Conservation (phyloP, 2,797 vertebrate species). For the Kryptopterus vitreolus region DNA sequence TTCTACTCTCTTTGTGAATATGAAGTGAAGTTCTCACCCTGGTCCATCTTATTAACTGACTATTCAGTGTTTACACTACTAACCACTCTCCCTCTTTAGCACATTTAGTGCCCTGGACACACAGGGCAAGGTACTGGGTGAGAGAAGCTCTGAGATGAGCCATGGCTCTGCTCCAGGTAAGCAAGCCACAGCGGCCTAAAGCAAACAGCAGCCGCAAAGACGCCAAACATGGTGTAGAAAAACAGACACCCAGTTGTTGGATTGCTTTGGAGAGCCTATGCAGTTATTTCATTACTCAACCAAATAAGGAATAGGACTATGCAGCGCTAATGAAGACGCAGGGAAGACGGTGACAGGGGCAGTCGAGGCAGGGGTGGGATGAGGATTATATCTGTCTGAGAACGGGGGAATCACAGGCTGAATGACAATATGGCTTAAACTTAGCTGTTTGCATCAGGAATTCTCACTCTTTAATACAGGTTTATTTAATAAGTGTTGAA, state of each 20-base stretch:
- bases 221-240: conserved; percentile 47
- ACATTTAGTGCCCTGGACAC: background rate
- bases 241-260: conserved; percentile 14
- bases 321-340: conserved; percentile 29
- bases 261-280: conserved; percentile 33
- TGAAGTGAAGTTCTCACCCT: background rate
- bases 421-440: conserved; percentile 1
- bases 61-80: conserved; percentile 28
- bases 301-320: conserved; percentile 45
- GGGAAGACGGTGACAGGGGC: background rate
- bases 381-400: conserved; percentile 7
- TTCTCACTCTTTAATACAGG: conserved; percentile 15
- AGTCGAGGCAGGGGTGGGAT: conserved; percentile 10
- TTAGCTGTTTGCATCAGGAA: background rate
- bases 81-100: background rate
- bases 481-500: conserved; percentile 22
- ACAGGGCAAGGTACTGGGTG: conserved; percentile 16
- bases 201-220: conserved; percentile 36
- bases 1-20: no score
- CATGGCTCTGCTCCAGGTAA: conserved; percentile 18
- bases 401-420: background rate
- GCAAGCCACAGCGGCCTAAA: conserved; percentile 32
- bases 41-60: background rate
- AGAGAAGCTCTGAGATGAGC: conserved; percentile 1
- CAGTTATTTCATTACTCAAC: conserved; percentile 38